These are phyloP conservation scores for Stictonetta naevosa DNA, from an alignment of 2,113 vertebrate species.

Conservation along the genomic window DNA sequence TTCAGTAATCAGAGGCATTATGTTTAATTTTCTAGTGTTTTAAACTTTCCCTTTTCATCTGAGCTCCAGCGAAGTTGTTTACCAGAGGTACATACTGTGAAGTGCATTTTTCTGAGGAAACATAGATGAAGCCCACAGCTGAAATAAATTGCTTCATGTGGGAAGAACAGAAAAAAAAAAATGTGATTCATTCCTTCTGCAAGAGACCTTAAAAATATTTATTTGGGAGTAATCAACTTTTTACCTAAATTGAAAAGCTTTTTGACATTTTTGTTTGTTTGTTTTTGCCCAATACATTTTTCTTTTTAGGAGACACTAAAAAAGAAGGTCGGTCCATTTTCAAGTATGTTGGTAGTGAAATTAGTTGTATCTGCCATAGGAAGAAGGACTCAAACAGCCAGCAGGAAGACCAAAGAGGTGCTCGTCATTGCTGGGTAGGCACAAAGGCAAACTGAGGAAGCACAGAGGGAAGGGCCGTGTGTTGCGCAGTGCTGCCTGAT, in stretches of 20 bases:
- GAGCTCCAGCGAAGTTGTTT: slow-evolving; percentile 37
- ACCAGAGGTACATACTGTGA: not conserved
- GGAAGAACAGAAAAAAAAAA: not conserved
- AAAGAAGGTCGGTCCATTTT: not conserved
- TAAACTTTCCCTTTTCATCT: slow-evolving; percentile 22
- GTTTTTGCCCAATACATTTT: not conserved
- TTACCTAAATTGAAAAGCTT: not conserved
- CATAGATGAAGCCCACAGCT: not conserved
- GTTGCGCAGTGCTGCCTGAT: not conserved
- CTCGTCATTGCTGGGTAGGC: not conserved
- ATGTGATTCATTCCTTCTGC: not conserved
- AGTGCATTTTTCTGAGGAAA: not conserved
- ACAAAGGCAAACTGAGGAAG: not conserved
- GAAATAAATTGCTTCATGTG: slow-evolving; percentile 1
- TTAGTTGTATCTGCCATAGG: not conserved
- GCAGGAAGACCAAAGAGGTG: not conserved
- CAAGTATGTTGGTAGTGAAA: not conserved
- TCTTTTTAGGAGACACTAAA: not conserved
- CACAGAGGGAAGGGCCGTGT: not conserved
- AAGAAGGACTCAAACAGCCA: not conserved
- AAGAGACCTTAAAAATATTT: not conserved
- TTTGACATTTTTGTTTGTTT: not conserved
- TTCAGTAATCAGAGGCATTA: not conserved
- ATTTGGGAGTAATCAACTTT: not conserved
- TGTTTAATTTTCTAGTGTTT: slow-evolving; percentile 52